Base-by-base conservation (phyloP, 2,797 vertebrate species). In the Mus spretus region DNA sequence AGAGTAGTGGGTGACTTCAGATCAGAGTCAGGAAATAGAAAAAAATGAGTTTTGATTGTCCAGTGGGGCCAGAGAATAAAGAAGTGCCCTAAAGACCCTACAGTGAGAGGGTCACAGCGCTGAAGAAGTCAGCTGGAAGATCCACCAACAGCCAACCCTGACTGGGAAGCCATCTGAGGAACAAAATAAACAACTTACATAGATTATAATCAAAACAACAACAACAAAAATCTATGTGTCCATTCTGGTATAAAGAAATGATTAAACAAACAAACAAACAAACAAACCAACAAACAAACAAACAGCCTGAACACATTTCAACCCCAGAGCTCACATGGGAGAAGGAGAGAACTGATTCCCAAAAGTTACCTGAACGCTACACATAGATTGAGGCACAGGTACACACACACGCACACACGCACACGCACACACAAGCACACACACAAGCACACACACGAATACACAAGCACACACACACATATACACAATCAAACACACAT, bases 101-200 rank as follows among this genome's bases (percentile, higher is more conserved):
- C 40, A 57, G 11, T 31, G 44, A 89, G 1, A 34, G 11, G 28
- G 40, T 84, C 40, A n/a, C 28, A 70, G 53, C 53, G 26, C 17
- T 3, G 15, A 10, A 22, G 67, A 34, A 74, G 44, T 24, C 84
- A 89, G 67, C 2, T 28, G 22, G 55, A 75, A 67, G 78, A 44
- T 47, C 80, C 6, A 12, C 47, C 7, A 19, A 0, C 61, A 20
- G 84, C 65, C 65, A 17, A 87, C 61, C 5, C 57, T 83, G 92
- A 74, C 96, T 24, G 26, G 70, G 34, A 40, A 86, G 95, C 37
- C n/a, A 50, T 63, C 13, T 88, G n/a, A 96, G 47, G n/a, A 83
- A 84, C 26, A 77, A 83, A 88, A 85, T 79, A n/a, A 24, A 37
- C 20, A 55, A 55, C 31, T 19, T 80, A 80, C 44, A 8, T 31